A percentile compares a stretch with the other conserved stretches of the same genome.
These are phyloP conservation scores for Pseudomyrmex dendroicus DNA, from an alignment of 1,140 invertebrate genomes.

Conservation along the genomic window DNA sequence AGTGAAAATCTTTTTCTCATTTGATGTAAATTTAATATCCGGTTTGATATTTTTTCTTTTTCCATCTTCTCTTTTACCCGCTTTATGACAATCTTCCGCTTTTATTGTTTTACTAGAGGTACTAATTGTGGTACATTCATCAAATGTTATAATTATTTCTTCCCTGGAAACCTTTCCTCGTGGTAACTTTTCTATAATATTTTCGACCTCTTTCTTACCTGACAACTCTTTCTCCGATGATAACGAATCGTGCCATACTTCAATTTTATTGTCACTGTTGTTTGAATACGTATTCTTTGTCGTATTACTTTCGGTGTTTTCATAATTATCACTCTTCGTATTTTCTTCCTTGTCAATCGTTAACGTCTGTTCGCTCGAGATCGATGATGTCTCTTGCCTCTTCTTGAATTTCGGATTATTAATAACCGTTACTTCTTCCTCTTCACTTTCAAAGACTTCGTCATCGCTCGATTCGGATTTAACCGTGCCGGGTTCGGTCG, in stretches of 20 bases:
- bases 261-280: conserved; percentile 69
- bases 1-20: conserved; percentile 62
- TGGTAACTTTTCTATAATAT: conserved; percentile 16
- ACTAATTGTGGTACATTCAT: conserved; percentile 62
- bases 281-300: not conserved
- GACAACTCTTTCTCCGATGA: conserved; percentile 40
- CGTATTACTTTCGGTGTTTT: conserved; percentile 22
- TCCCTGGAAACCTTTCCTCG: conserved; percentile 43
- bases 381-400: not conserved
- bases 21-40: conserved; percentile 54
- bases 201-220: not conserved
- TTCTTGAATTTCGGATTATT: conserved; percentile 17
- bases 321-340: not conserved
- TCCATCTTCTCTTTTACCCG: conserved; percentile 28
- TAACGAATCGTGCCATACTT: conserved; percentile 77
- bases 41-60: conserved; percentile 49
- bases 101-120: conserved; percentile 42
- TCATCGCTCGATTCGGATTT: conserved; percentile 4
- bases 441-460: conserved; percentile 21
- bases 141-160: conserved; percentile 75
- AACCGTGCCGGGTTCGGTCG: not conserved
- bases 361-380: conserved; percentile 9
- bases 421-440: conserved; percentile 46
- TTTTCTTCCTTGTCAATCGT: not conserved
- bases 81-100: conserved; percentile 44